Conservation (phyloP, 2,113 vertebrate species). For the Suncus etruscus region DNA sequence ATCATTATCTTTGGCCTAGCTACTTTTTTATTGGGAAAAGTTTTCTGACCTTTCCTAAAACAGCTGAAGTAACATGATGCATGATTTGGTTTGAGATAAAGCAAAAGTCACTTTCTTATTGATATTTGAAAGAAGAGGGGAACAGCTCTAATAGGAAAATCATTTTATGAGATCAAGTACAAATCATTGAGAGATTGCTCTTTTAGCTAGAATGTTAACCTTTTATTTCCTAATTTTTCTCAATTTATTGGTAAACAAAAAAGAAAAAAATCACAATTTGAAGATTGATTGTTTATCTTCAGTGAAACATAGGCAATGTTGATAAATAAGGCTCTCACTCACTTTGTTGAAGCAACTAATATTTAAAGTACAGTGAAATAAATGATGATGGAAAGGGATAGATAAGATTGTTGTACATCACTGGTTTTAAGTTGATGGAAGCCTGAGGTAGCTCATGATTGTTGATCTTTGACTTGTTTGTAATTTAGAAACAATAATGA, state of each 20-base stretch:
- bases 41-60: constrained; percentile 49
- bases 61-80: not conserved
- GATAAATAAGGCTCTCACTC: constrained; percentile 27
- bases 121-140: not conserved
- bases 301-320: constrained; percentile 52
- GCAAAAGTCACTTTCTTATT: constrained; percentile 20
- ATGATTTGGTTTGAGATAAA: constrained; percentile 37
- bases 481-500: constrained; percentile 56
- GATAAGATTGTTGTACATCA: not conserved
- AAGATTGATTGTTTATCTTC: constrained; percentile 29
- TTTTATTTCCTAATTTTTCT: constrained; percentile 78
- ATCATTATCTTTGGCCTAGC: not conserved
- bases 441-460: constrained; percentile 30
- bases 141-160: not conserved
- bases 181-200: constrained; percentile 73
- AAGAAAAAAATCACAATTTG: constrained; percentile 29
- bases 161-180: constrained; percentile 74
- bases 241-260: constrained; percentile 46
- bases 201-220: constrained; percentile 46
- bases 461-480: constrained; percentile 52
- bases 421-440: constrained; percentile 62
- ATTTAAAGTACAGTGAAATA: not conserved
- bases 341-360: not conserved
- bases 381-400: not conserved
- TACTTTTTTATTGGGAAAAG: not conserved